A percentile compares a stretch with the other conserved stretches of the same genome.
Evolutionary conservation across 2,888 invertebrate genomes (phyloP).

Genomic region (Deilephila porcellus): DNA sequence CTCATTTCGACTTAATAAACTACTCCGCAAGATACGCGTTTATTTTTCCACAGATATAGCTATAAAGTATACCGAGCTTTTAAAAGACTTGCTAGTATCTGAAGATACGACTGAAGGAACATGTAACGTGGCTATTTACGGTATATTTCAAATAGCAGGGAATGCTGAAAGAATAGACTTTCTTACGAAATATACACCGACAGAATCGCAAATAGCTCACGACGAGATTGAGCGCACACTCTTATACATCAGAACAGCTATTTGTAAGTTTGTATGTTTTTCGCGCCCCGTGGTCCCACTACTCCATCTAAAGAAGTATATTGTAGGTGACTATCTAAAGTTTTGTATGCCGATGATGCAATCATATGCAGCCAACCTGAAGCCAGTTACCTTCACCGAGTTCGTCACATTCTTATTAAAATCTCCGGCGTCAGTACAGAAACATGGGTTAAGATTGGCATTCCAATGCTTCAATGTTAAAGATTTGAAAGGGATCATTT

Average conservation of each 20-base stretch:
- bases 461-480: slow-evolving; percentile 56
- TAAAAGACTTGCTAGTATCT: slow-evolving; percentile 32
- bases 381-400: slow-evolving; percentile 46
- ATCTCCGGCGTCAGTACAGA: slow-evolving; percentile 60
- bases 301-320: slow-evolving; percentile 47
- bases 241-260: slow-evolving; percentile 54
- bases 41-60: slow-evolving; percentile 62
- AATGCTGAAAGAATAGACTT: slow-evolving; percentile 48
- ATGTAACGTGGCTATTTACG: slow-evolving; percentile 46
- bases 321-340: slow-evolving; percentile 62
- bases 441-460: slow-evolving; percentile 62
- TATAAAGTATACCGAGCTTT: slow-evolving; percentile 32
- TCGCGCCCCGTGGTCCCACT: slow-evolving; percentile 62
- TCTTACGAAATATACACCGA: slow-evolving; percentile 54
- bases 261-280: slow-evolving; percentile 55
- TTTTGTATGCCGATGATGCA: slow-evolving; percentile 58
- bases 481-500: slow-evolving; percentile 49
- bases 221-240: slow-evolving; percentile 43
- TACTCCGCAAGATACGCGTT: slow-evolving; percentile 58
- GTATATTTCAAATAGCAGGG: slow-evolving; percentile 56
- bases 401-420: slow-evolving; percentile 57
- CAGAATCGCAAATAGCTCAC: slow-evolving; percentile 53
- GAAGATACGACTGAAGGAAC: slow-evolving; percentile 30
- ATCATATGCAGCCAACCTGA: slow-evolving; percentile 54
- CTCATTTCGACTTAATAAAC: slow-evolving; percentile 38